A percentile compares a stretch with the other conserved stretches of the same genome.
These are phyloP conservation scores for Zosterops hypoxanthus DNA, from an alignment of 2,113 vertebrate species.

Conservation along the genomic window DNA sequence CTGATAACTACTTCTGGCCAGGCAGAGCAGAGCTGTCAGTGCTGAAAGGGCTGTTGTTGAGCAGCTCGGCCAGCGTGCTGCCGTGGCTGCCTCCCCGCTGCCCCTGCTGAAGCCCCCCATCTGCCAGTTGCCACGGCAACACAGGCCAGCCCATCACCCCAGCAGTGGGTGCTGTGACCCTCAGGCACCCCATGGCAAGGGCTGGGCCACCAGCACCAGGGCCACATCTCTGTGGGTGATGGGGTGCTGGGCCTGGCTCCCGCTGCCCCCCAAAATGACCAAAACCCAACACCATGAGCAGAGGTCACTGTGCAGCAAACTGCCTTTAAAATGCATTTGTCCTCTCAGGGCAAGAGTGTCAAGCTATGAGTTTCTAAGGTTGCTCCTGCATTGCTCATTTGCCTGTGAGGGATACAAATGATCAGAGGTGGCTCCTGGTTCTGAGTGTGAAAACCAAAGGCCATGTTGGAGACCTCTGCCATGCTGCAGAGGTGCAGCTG, in stretches of 20 bases:
- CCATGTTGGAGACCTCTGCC: accelerated
- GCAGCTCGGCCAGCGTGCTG: slow-evolving; percentile 21
- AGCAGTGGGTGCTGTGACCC: slow-evolving; percentile 15
- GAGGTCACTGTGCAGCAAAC: accelerated
- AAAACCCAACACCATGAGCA: accelerated
- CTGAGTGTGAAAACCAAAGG: not conserved
- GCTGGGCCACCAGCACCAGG: not conserved
- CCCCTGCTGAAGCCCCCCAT: slow-evolving; percentile 89
- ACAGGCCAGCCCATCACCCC: slow-evolving; percentile 54
- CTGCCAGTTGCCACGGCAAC: slow-evolving; percentile 85
- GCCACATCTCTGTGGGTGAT: accelerated
- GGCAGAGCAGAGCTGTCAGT: slow-evolving; percentile 70
- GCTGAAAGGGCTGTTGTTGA: slow-evolving; percentile 71
- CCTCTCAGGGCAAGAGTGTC: not conserved
- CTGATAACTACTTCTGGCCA: slow-evolving; percentile 77
- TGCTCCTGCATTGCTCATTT: accelerated
- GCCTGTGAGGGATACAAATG: not conserved
- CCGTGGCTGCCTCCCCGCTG: slow-evolving; percentile 74
- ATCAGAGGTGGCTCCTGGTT: not conserved
- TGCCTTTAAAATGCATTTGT: not conserved
- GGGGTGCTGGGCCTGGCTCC: not conserved
- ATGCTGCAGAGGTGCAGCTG: not conserved
- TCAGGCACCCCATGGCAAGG: slow-evolving; percentile 1
- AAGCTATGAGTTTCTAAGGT: not conserved
- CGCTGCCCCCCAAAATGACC: not conserved